These are phyloP conservation scores for Holothuria glaberrima DNA, from an alignment of 35 echinoderm and acorn worm genomes.

Conservation along the genomic window DNA sequence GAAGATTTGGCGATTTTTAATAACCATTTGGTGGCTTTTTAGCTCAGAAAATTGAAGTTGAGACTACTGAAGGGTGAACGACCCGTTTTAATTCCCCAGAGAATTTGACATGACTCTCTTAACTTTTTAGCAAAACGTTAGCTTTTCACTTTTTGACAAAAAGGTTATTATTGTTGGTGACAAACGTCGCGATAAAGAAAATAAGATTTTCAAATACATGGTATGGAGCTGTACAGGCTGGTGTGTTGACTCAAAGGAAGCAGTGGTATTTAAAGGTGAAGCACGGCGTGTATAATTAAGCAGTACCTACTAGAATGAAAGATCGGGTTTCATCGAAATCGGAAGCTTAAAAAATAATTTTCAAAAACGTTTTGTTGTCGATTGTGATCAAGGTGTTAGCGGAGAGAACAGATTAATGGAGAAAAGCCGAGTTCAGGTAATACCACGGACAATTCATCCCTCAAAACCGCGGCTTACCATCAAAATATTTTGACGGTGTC, in stretches of 20 bases:
- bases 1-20: conserved; percentile 50
- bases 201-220: conserved; percentile 52
- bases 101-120: conserved; percentile 43
- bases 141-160: conserved; percentile 63
- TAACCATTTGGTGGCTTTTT: conserved; percentile 56
- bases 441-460: conserved; percentile 35
- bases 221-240: conserved; percentile 21
- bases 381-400: conserved; percentile 57
- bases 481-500: conserved; percentile 61
- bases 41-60: conserved; percentile 28
- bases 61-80: conserved; percentile 53
- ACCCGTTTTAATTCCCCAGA: conserved; percentile 50
- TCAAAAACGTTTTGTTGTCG: conserved; percentile 42
- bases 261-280: conserved; percentile 39
- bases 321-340: conserved; percentile 25
- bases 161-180: conserved; percentile 59
- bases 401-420: conserved; percentile 45
- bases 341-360: conserved; percentile 56
- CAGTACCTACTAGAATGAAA: background rate
- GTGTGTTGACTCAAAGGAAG: conserved; percentile 35
- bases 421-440: conserved; percentile 36
- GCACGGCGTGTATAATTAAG: conserved; percentile 57
- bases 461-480: conserved; percentile 44
- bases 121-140: conserved; percentile 48
- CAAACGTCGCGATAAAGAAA: conserved; percentile 48